These are phyloP conservation scores for Mythimna loreyi DNA, from an alignment of 2,888 invertebrate genomes.

Conservation along the genomic window DNA sequence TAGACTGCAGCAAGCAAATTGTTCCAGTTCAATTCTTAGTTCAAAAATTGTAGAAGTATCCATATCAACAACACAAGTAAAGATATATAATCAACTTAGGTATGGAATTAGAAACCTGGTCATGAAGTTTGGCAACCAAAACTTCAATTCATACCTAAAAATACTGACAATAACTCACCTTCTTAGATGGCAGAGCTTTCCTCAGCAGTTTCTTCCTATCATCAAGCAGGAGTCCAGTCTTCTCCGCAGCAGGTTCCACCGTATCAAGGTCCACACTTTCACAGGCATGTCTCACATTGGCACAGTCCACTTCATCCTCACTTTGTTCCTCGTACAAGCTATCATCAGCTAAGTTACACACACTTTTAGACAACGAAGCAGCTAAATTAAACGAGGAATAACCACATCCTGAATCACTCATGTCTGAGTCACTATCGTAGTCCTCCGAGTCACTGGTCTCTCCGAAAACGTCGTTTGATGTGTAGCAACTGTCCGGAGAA, in stretches of 20 bases:
- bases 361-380: conserved; percentile 77
- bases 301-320: conserved; percentile 84
- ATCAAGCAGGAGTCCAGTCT: conserved; percentile 75
- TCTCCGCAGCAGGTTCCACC: conserved; percentile 34
- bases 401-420: conserved; percentile 77
- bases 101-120: neutral
- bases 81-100: too few species aligned
- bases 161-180: conserved; percentile 71
- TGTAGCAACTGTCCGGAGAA: conserved; percentile 82
- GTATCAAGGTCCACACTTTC: conserved; percentile 17
- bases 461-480: conserved; percentile 83
- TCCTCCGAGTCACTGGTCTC: conserved; percentile 65
- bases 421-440: conserved; percentile 66
- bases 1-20: too few species aligned
- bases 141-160: neutral
- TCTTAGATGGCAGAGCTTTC: conserved; percentile 75
- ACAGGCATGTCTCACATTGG: conserved; percentile 55
- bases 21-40: too few species aligned
- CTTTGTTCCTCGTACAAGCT: conserved; percentile 76
- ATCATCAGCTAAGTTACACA: conserved; percentile 83
- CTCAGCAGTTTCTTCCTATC: conserved; percentile 74
- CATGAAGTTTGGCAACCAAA: neutral
- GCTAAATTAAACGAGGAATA: conserved; percentile 70
- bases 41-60: too few species aligned
- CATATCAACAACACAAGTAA: too few species aligned